Conservation (phyloP, 2,888 invertebrate species). For the Drosophila birchii region DNA sequence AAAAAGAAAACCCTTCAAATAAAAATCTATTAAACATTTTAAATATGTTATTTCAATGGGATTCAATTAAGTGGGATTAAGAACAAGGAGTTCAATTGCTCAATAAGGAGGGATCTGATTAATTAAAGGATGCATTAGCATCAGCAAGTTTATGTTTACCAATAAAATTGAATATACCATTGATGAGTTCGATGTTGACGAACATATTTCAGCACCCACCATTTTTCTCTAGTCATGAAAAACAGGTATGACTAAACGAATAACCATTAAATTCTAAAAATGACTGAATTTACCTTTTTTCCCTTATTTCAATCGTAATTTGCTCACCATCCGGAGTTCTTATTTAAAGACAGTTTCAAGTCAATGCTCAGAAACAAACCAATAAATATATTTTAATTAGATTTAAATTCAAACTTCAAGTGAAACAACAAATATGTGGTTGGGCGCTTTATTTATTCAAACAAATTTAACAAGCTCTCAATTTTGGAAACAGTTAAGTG, state of each 20-base stretch:
- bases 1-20: slow-evolving; percentile 52
- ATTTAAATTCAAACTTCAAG: background rate
- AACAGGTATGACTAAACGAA: background rate
- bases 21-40: slow-evolving; percentile 62
- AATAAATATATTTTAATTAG: background rate
- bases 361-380: background rate
- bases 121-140: background rate
- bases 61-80: background rate
- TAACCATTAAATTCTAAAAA: too few species aligned
- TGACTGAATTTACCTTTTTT: too few species aligned
- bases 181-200: background rate
- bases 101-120: background rate
- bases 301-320: too few species aligned
- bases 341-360: too few species aligned
- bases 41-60: background rate
- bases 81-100: background rate
- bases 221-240: background rate
- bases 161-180: background rate
- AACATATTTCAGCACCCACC: background rate
- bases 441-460: slow-evolving; percentile 58
- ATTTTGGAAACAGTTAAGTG: slow-evolving; percentile 42
- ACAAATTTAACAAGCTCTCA: slow-evolving; percentile 42
- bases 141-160: background rate
- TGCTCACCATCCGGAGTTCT: too few species aligned
- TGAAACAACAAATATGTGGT: slow-evolving; percentile 29